Evolutionary conservation across 2,888 invertebrate species (phyloP).

Genomic region (Cheiracanthium punctorium): DNA sequence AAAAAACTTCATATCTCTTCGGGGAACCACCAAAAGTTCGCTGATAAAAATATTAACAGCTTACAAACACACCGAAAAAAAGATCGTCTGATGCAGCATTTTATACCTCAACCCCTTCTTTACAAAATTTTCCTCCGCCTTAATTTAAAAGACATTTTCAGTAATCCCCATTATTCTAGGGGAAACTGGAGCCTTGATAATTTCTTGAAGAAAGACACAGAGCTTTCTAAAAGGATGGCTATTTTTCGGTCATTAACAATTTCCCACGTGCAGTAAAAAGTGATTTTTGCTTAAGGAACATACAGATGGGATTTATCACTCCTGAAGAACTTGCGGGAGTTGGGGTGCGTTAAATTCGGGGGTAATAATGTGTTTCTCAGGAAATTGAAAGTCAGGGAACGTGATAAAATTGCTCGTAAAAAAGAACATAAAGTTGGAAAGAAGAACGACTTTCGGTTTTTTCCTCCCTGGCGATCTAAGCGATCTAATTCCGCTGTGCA

Average conservation of each 20-base stretch:
- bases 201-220: too few relatives aligned
- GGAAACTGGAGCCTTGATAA: too few relatives aligned
- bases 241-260: not conserved
- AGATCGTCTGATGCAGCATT: too few relatives aligned
- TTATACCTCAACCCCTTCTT: too few relatives aligned
- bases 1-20: too few relatives aligned
- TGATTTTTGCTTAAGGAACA: not conserved
- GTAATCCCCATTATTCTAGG: too few relatives aligned
- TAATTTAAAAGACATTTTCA: too few relatives aligned
- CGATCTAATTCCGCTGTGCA: not conserved
- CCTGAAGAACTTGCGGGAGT: not conserved
- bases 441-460: not conserved
- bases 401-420: not conserved
- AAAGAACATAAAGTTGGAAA: not conserved
- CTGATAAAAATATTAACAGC: too few relatives aligned
- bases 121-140: too few relatives aligned
- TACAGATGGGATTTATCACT: not conserved
- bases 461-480: too few relatives aligned
- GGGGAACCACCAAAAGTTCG: too few relatives aligned
- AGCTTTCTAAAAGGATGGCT: not conserved
- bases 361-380: not conserved
- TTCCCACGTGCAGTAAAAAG: not conserved
- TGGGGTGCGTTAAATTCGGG: not conserved
- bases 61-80: too few relatives aligned
- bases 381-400: not conserved